Percentiles rank a stretch among this genome's conserved stretches.
These are phyloP conservation scores for Sebastiscus albofasciatus DNA, from an alignment of 2,797 vertebrate genomes.

Conservation along the genomic window DNA sequence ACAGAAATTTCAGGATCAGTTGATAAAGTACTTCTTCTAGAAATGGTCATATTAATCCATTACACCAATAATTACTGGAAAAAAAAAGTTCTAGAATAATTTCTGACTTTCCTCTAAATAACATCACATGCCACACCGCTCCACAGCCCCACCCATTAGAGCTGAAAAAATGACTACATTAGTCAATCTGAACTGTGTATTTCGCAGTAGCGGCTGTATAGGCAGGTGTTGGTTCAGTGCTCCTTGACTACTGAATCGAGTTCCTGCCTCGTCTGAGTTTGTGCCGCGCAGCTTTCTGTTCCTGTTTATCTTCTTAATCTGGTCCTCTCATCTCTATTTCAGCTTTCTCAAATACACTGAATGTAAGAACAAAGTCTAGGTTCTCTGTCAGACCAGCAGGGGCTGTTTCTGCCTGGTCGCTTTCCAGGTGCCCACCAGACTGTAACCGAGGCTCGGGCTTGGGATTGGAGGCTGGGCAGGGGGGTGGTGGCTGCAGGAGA, in stretches of 20 bases:
- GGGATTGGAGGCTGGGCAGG: not conserved
- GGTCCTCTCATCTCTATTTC: not conserved
- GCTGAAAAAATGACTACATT: not conserved
- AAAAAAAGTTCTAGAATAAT: not conserved
- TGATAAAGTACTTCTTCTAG: not conserved
- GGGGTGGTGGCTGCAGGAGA: slow-evolving; percentile 1
- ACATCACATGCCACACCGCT: not conserved
- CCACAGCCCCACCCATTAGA: not conserved
- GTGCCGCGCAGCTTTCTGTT: not conserved
- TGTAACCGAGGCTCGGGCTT: slow-evolving; percentile 48
- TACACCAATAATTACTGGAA: not conserved
- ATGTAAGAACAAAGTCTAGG: slow-evolving; percentile 40
- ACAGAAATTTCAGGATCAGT: not conserved
- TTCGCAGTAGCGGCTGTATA: not conserved
- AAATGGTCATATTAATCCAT: not conserved
- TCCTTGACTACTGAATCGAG: slow-evolving; percentile 1
- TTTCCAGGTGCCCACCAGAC: slow-evolving; percentile 56
- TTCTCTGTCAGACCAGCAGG: slow-evolving; percentile 41
- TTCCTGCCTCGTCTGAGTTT: slow-evolving; percentile 11
- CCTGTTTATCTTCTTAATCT: slow-evolving; percentile 26
- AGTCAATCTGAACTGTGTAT: not conserved
- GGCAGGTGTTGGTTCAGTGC: slow-evolving; percentile 14
- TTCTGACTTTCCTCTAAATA: not conserved
- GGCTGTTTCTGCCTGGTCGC: slow-evolving; percentile 46
- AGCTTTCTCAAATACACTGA: slow-evolving; percentile 13